Conservation (phyloP, 2,113 vertebrate species). For the Aviceda subcristata region DNA sequence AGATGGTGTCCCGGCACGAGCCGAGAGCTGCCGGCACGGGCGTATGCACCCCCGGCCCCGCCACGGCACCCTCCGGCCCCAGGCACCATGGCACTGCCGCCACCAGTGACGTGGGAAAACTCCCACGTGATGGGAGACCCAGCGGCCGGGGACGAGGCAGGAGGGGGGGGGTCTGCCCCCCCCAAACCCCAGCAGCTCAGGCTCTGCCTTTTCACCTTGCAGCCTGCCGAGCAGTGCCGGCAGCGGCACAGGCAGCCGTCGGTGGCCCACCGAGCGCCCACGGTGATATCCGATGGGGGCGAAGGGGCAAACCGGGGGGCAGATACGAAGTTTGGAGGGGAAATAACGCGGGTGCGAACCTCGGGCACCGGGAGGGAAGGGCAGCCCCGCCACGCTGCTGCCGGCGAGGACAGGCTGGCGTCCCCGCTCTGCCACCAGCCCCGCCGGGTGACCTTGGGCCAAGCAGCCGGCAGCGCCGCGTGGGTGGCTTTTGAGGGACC, state of each 20-base stretch:
- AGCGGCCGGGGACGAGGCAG: neutral
- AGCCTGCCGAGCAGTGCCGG: accelerated
- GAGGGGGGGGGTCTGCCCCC: neutral
- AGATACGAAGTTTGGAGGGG: neutral
- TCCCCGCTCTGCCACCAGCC: neutral
- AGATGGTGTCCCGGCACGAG: no score
- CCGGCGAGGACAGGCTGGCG: accelerated
- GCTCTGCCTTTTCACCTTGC: neutral
- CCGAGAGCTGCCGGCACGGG: no score
- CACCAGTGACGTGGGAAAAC: neutral
- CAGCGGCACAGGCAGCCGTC: accelerated
- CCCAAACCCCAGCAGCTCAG: neutral
- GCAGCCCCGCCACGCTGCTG: neutral
- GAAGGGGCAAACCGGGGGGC: neutral
- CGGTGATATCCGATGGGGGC: neutral
- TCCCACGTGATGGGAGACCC: neutral
- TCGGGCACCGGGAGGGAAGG: neutral
- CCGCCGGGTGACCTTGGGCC: slow-evolving; percentile 39
- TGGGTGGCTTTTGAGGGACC: no score
- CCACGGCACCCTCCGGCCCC: neutral
- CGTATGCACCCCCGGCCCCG: neutral
- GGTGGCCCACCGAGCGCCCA: neutral
- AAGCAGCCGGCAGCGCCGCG: accelerated
- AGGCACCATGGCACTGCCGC: neutral
- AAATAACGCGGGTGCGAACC: accelerated